Base-by-base conservation (phyloP, 2,797 vertebrate species). In the Darevskia mixta region DNA sequence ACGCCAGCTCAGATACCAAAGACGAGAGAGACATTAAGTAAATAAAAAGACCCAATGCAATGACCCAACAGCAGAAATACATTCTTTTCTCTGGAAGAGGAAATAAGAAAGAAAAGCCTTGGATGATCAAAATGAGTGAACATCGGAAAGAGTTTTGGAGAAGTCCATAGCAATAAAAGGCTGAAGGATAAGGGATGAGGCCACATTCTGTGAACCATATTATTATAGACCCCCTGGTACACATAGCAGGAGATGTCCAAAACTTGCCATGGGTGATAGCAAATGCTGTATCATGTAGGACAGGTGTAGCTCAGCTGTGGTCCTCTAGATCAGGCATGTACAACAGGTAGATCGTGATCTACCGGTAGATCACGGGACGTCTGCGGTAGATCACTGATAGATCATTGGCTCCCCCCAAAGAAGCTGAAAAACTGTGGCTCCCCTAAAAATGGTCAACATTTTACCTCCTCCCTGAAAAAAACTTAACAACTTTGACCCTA, bases 81-180 rank as follows among this genome's bases (percentile, higher is more conserved):
- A 61, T 73, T 49, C 32, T 7, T 11, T 29, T 83, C 67, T 71
- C 2, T 35, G 38, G 25, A 72, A n/a, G 82, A 86, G 88, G 91
- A 91, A 88, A 92, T 18, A 79, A 55, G 20, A 91, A 78, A 90
- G 93, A 93, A 80, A 0, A 81, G 92, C 92, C 90, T 92, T 86
- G 85, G 92, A 85, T 0, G 2, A 83, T 83, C 81, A 3, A 0
- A 1, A 91, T 85, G 73, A 69, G 23, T 0, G 88, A 90, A 75
- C 0, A 32, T 15, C 0, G 1, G 0, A 0, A 75, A 45, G 3
- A 7, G 18, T 38, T 35, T 20, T 79, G 17, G 32, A 17, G 15
- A 8, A 64, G 18, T 7, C 38, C 41, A 82, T 13, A 64, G 8
- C 13, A 64, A 17, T 13, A 41, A 71, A 6, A 17, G 35, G 35